Conservation (phyloP, 2,888 invertebrate genomes). For the Melipona bicolor region DNA sequence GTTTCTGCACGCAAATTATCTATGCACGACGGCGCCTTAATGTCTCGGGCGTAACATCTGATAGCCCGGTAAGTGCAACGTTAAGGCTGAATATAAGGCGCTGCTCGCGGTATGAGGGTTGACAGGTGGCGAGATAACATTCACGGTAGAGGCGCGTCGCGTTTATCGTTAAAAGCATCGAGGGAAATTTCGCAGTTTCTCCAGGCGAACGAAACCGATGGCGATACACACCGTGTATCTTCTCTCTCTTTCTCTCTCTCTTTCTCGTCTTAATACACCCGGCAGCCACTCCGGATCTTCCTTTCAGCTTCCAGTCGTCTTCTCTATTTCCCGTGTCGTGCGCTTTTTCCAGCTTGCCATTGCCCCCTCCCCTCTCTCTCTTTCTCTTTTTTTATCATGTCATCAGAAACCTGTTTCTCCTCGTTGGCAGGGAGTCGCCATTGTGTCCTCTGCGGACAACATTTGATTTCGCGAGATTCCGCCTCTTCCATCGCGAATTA, state of each 20-base stretch:
- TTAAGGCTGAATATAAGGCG: conserved; percentile 71
- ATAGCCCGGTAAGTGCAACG: conserved; percentile 72
- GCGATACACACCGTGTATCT: conserved; percentile 28
- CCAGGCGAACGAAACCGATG: conserved; percentile 56
- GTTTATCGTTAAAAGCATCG: conserved; percentile 76
- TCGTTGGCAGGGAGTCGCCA: conserved; percentile 4
- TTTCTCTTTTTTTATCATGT: background rate
- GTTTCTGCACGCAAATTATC: conserved; percentile 58
- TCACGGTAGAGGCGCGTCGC: conserved; percentile 61
- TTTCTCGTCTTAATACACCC: conserved; percentile 49
- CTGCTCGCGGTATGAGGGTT: conserved; percentile 66
- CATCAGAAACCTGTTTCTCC: conserved; percentile 7
- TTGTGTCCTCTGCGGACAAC: conserved; percentile 22
- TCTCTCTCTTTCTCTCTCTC: background rate
- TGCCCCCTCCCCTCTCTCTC: background rate
- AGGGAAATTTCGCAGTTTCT: conserved; percentile 73
- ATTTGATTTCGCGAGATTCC: conserved; percentile 10
- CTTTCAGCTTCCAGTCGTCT: conserved; percentile 31
- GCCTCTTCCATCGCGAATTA: conserved; percentile 22
- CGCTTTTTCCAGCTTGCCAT: conserved; percentile 34
- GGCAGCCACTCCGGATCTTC: conserved; percentile 26
- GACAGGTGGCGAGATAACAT: conserved; percentile 75
- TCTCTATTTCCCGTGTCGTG: conserved; percentile 27
- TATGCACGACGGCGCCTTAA: conserved; percentile 60
- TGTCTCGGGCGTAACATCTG: conserved; percentile 71